These are phyloP conservation scores for Limosa lapponica DNA, from an alignment of 2,797 vertebrate species.

Conservation along the genomic window DNA sequence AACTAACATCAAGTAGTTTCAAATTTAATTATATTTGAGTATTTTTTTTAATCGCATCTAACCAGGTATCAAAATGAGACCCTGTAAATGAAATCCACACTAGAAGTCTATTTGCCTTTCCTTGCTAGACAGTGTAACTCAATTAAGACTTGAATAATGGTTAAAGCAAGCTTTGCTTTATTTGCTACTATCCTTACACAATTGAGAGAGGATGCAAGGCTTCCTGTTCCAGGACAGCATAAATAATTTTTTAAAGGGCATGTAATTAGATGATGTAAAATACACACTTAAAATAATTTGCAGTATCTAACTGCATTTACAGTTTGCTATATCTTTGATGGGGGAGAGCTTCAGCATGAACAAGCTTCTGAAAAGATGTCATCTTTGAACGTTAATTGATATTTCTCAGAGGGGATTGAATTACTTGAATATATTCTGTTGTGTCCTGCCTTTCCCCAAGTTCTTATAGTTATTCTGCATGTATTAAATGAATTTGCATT, in stretches of 20 bases:
- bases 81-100: background rate
- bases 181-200: background rate
- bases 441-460: background rate
- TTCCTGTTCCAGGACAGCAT: background rate
- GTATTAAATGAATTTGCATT: constrained; percentile 54
- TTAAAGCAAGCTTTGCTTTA: background rate
- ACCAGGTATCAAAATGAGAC: background rate
- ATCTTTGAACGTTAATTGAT: background rate
- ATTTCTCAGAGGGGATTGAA: background rate
- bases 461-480: background rate
- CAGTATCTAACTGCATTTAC: background rate
- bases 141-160: background rate
- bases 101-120: background rate
- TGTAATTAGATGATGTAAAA: background rate
- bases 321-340: background rate
- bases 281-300: background rate
- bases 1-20: background rate
- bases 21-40: background rate
- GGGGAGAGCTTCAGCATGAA: background rate
- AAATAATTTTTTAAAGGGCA: background rate
- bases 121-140: background rate
- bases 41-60: background rate
- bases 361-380: background rate
- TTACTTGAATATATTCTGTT: background rate
- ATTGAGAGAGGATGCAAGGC: background rate